A percentile compares a stretch with the other conserved stretches of the same genome.
Evolutionary conservation across 2,888 invertebrate species (phyloP).

Genomic region (Eupithecia tripunctaria): DNA sequence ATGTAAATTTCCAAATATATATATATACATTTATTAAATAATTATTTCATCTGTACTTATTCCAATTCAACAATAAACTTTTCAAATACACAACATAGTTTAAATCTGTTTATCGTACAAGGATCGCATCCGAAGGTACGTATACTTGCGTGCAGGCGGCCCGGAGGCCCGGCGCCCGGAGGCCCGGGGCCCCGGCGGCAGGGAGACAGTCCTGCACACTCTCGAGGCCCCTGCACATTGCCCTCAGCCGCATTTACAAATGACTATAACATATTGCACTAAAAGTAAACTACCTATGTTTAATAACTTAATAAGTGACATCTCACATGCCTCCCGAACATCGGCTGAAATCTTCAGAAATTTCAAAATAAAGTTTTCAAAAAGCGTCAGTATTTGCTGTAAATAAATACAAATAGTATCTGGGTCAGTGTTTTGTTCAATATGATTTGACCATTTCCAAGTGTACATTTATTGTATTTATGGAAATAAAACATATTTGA

Average conservation of each 20-base stretch:
- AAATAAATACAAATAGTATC: conserved; percentile 3
- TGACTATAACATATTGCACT: conserved; percentile 45
- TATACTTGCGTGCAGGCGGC: conserved; percentile 49
- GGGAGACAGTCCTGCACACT: too few relatives aligned
- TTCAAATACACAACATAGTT: conserved; percentile 84
- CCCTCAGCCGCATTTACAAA: conserved; percentile 44
- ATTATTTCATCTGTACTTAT: conserved; percentile 83
- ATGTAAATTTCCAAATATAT: conserved; percentile 82
- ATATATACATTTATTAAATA: conserved; percentile 85
- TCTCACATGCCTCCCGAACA: not conserved
- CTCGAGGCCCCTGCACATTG: conserved; percentile 1
- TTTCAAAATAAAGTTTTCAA: not conserved
- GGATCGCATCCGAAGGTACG: conserved; percentile 71
- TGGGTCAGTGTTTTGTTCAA: too few relatives aligned
- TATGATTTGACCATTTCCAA: too few relatives aligned
- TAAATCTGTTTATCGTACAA: conserved; percentile 75
- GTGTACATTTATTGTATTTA: too few relatives aligned
- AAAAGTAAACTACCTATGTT: conserved; percentile 8
- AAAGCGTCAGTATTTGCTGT: not conserved
- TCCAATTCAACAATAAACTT: conserved; percentile 85
- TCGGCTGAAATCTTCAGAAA: not conserved
- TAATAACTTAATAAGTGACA: not conserved
- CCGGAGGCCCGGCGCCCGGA: not conserved
- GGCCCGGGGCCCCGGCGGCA: not conserved
- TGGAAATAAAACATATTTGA: too few relatives aligned